These are phyloP conservation scores for Drosophila meridionalis DNA, from an alignment of 2,888 invertebrate genomes.

Conservation along the genomic window DNA sequence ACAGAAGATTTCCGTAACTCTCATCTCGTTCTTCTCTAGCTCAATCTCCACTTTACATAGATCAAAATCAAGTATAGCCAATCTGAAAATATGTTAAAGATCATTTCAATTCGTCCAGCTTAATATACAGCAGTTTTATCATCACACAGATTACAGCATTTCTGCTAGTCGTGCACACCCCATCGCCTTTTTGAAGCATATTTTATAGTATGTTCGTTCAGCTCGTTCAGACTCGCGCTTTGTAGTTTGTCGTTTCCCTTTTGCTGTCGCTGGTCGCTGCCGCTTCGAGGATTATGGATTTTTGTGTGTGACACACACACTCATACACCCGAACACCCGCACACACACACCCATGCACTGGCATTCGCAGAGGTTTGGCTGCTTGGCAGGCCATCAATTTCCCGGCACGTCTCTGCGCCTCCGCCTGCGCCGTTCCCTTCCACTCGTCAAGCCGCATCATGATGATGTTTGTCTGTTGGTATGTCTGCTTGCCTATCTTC, in stretches of 20 bases:
- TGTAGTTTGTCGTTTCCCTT: conserved; percentile 74
- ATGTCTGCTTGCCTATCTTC: conserved; percentile 55
- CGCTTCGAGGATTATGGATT: conserved; percentile 72
- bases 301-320: conserved; percentile 54
- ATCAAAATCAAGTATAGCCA: too few species aligned
- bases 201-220: conserved; percentile 20
- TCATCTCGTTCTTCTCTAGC: too few species aligned
- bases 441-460: conserved; percentile 40
- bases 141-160: not conserved
- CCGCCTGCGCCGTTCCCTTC: conserved; percentile 13
- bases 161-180: not conserved
- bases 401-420: conserved; percentile 8
- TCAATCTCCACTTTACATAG: too few species aligned
- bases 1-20: too few species aligned
- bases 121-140: not conserved
- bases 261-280: conserved; percentile 46
- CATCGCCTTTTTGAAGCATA: not conserved
- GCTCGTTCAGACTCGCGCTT: conserved; percentile 51
- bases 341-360: conserved; percentile 9
- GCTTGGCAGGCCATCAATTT: conserved; percentile 73
- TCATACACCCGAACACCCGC: not conserved
- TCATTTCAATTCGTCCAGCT: too few species aligned
- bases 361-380: conserved; percentile 13
- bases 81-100: too few species aligned
- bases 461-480: conserved; percentile 75